Evolutionary conservation across 1,140 invertebrate genomes (phyloP), one percentile per base, ranked within the genome.

Genomic region (Watersipora subatra): DNA sequence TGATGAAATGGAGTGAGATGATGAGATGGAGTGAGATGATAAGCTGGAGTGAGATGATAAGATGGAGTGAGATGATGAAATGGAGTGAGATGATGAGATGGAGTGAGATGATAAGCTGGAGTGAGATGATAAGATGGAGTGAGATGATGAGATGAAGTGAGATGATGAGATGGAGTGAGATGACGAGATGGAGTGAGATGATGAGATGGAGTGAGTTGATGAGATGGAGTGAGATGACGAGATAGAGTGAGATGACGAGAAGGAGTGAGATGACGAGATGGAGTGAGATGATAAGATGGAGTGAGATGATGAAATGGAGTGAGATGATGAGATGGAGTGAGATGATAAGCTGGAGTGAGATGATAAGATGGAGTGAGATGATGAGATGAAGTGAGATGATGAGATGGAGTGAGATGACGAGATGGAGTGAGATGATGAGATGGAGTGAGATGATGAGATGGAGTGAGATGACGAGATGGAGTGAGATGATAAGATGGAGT

Each of bases 1-100:
- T 15, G 57, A 7, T 64, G 7, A 57, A 7, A 61, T n/a, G 59
- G 7, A 28, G 22, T 24, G 12, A 25, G 26, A n/a, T 12, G 15
- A 46, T 28, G 17, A 2, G 17, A n/a, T 28, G 28, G 58, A 67
- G 20, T 62, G 59, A 65, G 63, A 67, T 67, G 66, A 65, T 67
- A 63, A 67, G 64, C 63, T 65, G 64, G 66, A 67, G 64, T 55
- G 65, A 65, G 63, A 65, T 66, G 66, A 64, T 63, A 63, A 65
- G 34, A 57, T 65, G 59, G 66, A 67, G 59, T 62, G 65, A 34
- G 63, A 67, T 61, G 56, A 65, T 58, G 66, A 66, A 63, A 62
- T 26, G 22, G 61, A 64, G 63, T 61, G 64, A 25, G 61, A 66
- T 56, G 65, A 66, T 63, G 65, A 66, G 46, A 30, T 29, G 28